Evolutionary conservation across 2,888 invertebrate genomes (phyloP).

Genomic region (Morinoia aosen): DNA sequence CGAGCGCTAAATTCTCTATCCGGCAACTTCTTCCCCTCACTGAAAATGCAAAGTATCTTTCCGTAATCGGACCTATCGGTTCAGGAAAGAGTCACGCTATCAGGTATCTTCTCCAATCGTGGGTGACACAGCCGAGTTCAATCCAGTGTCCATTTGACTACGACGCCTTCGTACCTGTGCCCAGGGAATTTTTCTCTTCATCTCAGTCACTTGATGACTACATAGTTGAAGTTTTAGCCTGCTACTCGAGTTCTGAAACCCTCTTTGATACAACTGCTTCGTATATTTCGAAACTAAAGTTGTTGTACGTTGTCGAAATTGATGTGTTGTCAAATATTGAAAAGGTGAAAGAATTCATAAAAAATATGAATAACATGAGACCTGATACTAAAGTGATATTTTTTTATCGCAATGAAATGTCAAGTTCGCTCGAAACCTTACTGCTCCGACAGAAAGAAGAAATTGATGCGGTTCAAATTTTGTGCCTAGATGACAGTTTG

Average conservation of each 20-base stretch:
- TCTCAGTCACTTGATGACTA: constrained; percentile 48
- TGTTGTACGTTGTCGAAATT: constrained; percentile 33
- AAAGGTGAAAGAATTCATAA: constrained; percentile 39
- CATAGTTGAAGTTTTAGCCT: not conserved
- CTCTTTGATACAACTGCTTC: not conserved
- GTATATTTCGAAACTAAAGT: not conserved
- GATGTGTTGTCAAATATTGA: constrained; percentile 13
- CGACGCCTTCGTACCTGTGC: not conserved
- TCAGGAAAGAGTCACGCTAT: constrained; percentile 2
- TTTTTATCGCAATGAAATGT: constrained; percentile 34
- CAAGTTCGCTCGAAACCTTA: constrained; percentile 26
- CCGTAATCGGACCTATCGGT: constrained; percentile 34
- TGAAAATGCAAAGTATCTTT: constrained; percentile 28
- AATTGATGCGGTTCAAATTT: not conserved
- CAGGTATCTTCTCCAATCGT: constrained; percentile 1
- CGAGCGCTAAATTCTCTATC: constrained; percentile 16
- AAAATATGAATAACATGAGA: not conserved
- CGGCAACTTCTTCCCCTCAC: not conserved
- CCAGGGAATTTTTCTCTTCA: not conserved
- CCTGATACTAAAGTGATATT: not conserved
- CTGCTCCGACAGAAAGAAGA: constrained; percentile 4
- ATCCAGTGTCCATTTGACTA: constrained; percentile 52
- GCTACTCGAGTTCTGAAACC: constrained; percentile 26
- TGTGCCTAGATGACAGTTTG: constrained; percentile 35
- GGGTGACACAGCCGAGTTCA: not conserved